phyloP scores from a whole-genome alignment of 2,888 invertebrate species.

The Tubulanus polymorphus region DNA sequence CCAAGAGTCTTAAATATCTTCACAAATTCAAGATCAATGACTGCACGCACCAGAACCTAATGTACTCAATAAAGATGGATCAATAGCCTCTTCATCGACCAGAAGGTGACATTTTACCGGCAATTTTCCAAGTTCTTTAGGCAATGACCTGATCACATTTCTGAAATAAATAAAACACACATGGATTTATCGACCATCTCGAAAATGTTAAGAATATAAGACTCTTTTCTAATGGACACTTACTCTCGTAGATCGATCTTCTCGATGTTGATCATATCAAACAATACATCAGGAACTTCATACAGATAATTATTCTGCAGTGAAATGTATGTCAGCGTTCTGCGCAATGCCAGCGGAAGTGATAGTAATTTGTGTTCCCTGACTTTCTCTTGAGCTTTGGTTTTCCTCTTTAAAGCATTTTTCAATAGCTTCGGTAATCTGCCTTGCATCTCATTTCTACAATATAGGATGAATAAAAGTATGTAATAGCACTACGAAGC shows the following conservation, averaged over 20 bases:
- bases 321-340: not conserved
- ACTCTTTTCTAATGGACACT: not conserved
- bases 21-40: no score
- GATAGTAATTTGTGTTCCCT: no score
- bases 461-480: no score
- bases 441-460: no score
- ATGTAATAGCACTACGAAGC: no score
- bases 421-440: no score
- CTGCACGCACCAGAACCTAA: no score
- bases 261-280: not conserved
- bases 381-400: no score
- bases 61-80: no score
- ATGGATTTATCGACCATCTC: not conserved
- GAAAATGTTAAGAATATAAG: not conserved
- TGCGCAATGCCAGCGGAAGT: not conserved
- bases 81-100: no score
- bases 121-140: conserved; percentile 29
- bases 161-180: conserved; percentile 15
- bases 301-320: not conserved
- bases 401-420: no score
- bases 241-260: not conserved
- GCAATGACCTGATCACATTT: conserved; percentile 30
- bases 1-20: no score
- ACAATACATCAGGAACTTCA: not conserved
- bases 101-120: conserved; percentile 7